These are phyloP conservation scores for Sebastes diaconus DNA, from an alignment of 2,797 vertebrate species.

Conservation along the genomic window DNA sequence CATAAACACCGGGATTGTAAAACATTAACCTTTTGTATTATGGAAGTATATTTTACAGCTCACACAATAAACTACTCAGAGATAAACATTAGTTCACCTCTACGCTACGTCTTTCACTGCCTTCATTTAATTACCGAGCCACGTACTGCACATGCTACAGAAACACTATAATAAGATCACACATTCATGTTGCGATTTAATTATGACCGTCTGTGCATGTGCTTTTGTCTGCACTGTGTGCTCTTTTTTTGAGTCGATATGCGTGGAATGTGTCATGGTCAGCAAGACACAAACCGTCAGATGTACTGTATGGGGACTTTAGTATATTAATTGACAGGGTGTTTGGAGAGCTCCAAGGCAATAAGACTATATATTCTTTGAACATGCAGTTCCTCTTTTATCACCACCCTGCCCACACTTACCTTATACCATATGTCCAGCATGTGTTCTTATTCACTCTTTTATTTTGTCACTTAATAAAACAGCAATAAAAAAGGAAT, in stretches of 20 bases:
- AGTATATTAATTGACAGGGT: conserved; percentile 45
- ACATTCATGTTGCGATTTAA: conserved; percentile 40
- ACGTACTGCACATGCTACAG: conserved; percentile 7
- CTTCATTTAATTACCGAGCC: conserved; percentile 47
- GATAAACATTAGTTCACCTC: conserved; percentile 47
- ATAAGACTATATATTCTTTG: conserved; percentile 38
- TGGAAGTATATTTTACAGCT: conserved; percentile 29
- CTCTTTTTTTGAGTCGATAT: neutral
- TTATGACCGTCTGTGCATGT: conserved; percentile 21
- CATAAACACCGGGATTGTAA: conserved; percentile 23
- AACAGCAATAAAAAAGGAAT: neutral
- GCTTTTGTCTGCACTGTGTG: neutral
- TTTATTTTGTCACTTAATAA: neutral
- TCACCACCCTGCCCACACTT: conserved; percentile 12
- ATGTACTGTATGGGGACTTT: conserved; percentile 16
- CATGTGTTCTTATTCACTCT: neutral
- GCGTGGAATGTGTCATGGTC: conserved; percentile 29
- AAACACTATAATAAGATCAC: conserved; percentile 37
- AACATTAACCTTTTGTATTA: conserved; percentile 40
- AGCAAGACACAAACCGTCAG: conserved; percentile 32
- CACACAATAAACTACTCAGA: conserved; percentile 15
- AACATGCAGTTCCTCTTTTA: conserved; percentile 40
- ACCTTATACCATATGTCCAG: neutral
- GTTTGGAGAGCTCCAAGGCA: conserved; percentile 41
- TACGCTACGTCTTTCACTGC: conserved; percentile 18